Evolutionary conservation across 2,113 vertebrate species (phyloP), one percentile per base, ranked within the genome.

Genomic region (Propithecus coquereli): DNA sequence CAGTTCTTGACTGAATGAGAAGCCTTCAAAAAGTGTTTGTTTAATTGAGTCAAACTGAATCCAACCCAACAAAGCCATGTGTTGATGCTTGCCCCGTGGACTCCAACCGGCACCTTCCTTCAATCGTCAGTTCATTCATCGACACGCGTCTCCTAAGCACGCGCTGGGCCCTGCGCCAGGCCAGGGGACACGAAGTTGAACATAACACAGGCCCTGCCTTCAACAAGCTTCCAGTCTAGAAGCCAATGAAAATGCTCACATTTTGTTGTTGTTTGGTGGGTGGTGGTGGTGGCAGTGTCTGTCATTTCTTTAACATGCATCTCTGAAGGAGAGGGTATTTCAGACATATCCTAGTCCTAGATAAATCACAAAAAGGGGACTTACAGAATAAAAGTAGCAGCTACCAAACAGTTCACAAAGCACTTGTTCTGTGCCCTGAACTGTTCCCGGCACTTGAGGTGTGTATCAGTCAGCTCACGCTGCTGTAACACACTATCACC

Each of bases 141-240:
- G 77, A 34, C 66, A 20, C 6, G 0, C 0, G 1, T 12, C 1
- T 3, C 30, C 32, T 32, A 6, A 71, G n/a, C 18, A 0, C 5
- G 22, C 3, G 5, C 73, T 25, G 34, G n/a, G 73, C 20, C 4
- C 27, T 0, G 0, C 4, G 52, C 45, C 32, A 2, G 37, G 20
- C 9, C 17, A 30, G 25, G 0, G 5, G 23, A 34, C 10, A 8
- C 6, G 2, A 20, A 68, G 12, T 3, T 6, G n/a, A 52, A 2
- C 2, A 2, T 1, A 14, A 23, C 16, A 8, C 4, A 23, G 11
- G 34, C 18, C 5, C 16, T 63, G 68, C 47, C 47, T 65, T 61
- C 76, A 7, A 1, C 23, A 34, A 63, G n/a, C 30, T 77, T 73
- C 59, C 16, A 2, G 2, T 63, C 43, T 17, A 59, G 70, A 93